These are phyloP conservation scores for Setophaga petechia DNA, from an alignment of 2,113 vertebrate genomes.

Conservation along the genomic window DNA sequence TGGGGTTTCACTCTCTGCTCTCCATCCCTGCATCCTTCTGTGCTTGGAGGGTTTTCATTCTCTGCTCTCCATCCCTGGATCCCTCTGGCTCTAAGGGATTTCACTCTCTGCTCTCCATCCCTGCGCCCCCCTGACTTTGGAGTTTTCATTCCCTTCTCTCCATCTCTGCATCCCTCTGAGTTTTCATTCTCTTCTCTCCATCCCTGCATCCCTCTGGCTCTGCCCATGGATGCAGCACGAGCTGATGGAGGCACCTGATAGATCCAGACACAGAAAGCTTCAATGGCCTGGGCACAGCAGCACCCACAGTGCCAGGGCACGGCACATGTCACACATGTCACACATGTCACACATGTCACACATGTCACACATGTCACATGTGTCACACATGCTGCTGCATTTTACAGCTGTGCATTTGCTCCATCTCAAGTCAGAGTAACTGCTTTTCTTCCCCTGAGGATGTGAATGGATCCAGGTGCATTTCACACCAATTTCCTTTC, in stretches of 20 bases:
- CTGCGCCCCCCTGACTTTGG: no score
- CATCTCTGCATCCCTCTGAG: no score
- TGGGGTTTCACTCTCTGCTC: no score
- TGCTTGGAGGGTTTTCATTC: no score
- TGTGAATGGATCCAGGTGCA: background rate
- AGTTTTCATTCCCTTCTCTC: no score
- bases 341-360: background rate
- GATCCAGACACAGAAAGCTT: background rate
- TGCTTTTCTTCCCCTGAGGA: background rate
- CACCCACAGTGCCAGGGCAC: background rate
- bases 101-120: no score
- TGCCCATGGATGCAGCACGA: accelerated
- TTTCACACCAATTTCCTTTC: background rate
- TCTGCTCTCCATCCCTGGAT: no score
- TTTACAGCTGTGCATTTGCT: background rate
- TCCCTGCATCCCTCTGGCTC: background rate
- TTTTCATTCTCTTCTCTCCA: no score
- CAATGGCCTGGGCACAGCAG: background rate
- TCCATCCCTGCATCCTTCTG: no score
- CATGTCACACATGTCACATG: no score
- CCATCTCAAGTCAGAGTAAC: background rate
- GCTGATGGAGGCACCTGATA: background rate
- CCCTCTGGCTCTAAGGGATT: no score
- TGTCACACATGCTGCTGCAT: background rate
- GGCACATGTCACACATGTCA: background rate